Conservation (phyloP, 2,797 vertebrate species). For the Tenualosa ilisha region DNA sequence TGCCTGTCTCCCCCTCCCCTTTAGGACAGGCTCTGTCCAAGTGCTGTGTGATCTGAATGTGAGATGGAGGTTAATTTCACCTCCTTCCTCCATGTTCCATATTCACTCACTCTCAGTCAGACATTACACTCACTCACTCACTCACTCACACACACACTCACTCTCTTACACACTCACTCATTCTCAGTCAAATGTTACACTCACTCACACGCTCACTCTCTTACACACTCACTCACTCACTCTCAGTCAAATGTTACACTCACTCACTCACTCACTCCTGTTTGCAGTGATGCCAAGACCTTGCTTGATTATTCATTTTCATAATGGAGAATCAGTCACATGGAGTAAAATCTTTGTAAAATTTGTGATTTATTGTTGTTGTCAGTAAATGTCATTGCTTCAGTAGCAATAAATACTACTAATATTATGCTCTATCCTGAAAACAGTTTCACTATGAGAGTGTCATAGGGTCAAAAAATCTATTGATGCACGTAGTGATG, state of each 20-base stretch:
- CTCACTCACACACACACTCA: background rate
- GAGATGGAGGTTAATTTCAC: constrained; percentile 49
- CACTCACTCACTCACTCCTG: too few relatives aligned
- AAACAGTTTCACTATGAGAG: background rate
- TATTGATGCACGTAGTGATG: background rate
- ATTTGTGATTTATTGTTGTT: background rate
- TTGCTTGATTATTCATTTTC: background rate
- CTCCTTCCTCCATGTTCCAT: background rate
- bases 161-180: too few relatives aligned
- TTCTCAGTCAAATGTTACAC: too few relatives aligned
- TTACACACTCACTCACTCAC: too few relatives aligned
- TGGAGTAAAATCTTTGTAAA: background rate
- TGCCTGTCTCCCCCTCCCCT: constrained; percentile 57
- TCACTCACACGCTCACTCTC: too few relatives aligned
- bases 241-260: too few relatives aligned
- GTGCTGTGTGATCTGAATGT: constrained; percentile 57
- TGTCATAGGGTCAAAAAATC: background rate
- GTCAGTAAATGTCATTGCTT: background rate
- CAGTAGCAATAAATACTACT: background rate
- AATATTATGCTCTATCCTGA: background rate
- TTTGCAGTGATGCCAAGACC: background rate
- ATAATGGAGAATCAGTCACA: background rate
- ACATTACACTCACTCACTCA: background rate
- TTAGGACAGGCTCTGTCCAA: constrained; percentile 48
- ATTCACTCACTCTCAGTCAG: background rate